Evolutionary conservation across 2,797 vertebrate genomes (phyloP).

Genomic region (Pempheris klunzingeri): DNA sequence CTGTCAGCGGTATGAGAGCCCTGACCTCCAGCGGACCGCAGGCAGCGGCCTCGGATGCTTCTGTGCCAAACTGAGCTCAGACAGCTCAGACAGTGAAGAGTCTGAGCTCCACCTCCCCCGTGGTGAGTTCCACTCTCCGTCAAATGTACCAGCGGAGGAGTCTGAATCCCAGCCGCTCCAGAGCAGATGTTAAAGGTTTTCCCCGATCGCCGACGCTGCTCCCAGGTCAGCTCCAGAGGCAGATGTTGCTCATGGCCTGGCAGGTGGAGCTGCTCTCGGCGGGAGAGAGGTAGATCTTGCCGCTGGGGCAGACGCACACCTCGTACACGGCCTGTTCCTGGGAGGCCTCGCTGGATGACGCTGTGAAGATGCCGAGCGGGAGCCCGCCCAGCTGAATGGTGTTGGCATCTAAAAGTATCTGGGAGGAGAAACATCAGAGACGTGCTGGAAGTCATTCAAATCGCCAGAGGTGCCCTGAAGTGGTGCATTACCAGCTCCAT

Average conservation of each 20-base stretch:
- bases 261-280: slow-evolving; percentile 92
- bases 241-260: slow-evolving; percentile 93
- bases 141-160: background rate
- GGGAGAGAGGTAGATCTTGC: slow-evolving; percentile 92
- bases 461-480: slow-evolving; percentile 36
- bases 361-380: slow-evolving; percentile 87
- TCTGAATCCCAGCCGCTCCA: slow-evolving; percentile 24
- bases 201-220: background rate
- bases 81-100: slow-evolving; percentile 27
- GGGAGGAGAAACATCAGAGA: slow-evolving; percentile 41
- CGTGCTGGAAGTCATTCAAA: slow-evolving; percentile 54
- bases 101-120: slow-evolving; percentile 9
- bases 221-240: slow-evolving; percentile 89
- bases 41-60: background rate
- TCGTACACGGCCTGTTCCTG: slow-evolving; percentile 89
- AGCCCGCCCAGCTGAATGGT: slow-evolving; percentile 91
- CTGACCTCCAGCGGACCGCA: slow-evolving; percentile 30
- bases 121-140: background rate
- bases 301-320: slow-evolving; percentile 93
- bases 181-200: slow-evolving; percentile 38
- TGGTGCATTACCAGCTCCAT: slow-evolving; percentile 41
- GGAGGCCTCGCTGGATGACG: slow-evolving; percentile 58
- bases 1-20: slow-evolving; percentile 20
- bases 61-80: slow-evolving; percentile 19
- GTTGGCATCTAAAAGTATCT: slow-evolving; percentile 92